Evolutionary conservation across 1,140 invertebrate species (phyloP).

Genomic region (Drosophila ananassae): DNA sequence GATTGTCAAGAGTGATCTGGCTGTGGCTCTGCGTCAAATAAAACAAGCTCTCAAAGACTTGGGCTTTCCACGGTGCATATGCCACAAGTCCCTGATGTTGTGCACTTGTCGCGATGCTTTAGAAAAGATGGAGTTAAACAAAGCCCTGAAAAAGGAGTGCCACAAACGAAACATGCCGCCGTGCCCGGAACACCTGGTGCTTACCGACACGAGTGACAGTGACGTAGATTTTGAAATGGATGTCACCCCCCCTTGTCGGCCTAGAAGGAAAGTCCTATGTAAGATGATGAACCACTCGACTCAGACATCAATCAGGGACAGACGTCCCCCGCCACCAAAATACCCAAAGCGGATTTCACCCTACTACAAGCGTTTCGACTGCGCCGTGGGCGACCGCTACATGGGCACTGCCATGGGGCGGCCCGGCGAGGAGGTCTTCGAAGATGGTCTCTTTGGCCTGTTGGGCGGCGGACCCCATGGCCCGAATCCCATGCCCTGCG

Average conservation of each 20-base stretch:
- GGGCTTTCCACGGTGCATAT: constrained; percentile 72
- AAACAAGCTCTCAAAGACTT: constrained; percentile 55
- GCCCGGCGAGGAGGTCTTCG: constrained; percentile 40
- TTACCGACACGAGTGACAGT: constrained; percentile 74
- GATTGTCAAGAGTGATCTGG: constrained; percentile 66
- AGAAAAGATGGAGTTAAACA: constrained; percentile 57
- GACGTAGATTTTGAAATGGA: constrained; percentile 72
- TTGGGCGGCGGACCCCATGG: constrained; percentile 51
- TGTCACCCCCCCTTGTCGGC: constrained; percentile 51
- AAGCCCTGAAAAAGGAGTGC: constrained; percentile 52
- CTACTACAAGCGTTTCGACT: constrained; percentile 46
- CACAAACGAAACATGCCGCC: constrained; percentile 23
- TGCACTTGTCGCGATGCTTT: constrained; percentile 60
- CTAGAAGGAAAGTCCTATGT: background rate
- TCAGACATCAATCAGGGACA: constrained; percentile 51
- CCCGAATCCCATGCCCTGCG: constrained; percentile 19
- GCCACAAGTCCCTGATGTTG: constrained; percentile 62
- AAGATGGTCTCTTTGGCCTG: constrained; percentile 56
- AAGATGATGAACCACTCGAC: constrained; percentile 41
- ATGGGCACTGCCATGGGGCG: constrained; percentile 58
- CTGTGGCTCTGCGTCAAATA: constrained; percentile 41
- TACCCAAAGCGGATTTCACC: constrained; percentile 33
- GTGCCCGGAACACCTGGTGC: constrained; percentile 48
- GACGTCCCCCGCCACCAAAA: background rate
- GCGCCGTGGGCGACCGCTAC: constrained; percentile 58